Conservation (phyloP, 2,113 vertebrate genomes). For the Neotoma lepida region DNA sequence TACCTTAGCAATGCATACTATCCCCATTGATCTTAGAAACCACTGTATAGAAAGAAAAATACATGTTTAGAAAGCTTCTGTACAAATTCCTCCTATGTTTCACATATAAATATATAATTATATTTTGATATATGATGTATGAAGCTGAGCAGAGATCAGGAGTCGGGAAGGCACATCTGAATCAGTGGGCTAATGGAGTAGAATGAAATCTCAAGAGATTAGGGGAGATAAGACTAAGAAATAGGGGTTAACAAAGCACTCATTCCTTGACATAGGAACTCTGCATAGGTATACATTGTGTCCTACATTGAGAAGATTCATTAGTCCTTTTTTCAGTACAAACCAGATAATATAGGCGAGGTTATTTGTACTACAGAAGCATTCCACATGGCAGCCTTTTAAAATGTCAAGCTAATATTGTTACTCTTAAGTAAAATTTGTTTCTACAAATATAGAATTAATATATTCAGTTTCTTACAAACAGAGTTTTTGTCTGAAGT, state of each 20-base stretch:
- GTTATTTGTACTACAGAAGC: slow-evolving; percentile 25
- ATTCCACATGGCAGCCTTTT: slow-evolving; percentile 49
- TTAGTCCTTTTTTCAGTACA: neutral
- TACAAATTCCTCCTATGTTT: neutral
- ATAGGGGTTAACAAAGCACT: neutral
- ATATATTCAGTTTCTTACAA: slow-evolving; percentile 55
- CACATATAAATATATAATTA: slow-evolving; percentile 45
- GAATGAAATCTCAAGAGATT: slow-evolving; percentile 23
- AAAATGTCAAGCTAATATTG: slow-evolving; percentile 39
- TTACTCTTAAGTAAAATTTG: slow-evolving; percentile 29
- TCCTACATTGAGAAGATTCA: slow-evolving; percentile 36
- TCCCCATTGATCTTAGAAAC: slow-evolving; percentile 39
- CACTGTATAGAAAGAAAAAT: slow-evolving; percentile 29
- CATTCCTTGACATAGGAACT: slow-evolving; percentile 47
- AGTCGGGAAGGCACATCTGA: neutral
- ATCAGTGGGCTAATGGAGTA: neutral
- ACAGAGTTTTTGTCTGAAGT: slow-evolving; percentile 5
- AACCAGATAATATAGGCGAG: neutral
- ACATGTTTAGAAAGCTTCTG: neutral
- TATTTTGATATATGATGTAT: slow-evolving; percentile 45
- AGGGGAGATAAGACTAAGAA: slow-evolving; percentile 1
- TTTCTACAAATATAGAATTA: slow-evolving; percentile 53
- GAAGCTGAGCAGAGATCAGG: slow-evolving; percentile 31
- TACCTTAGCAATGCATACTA: neutral
- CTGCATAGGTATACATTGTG: neutral